A percentile compares a stretch with the other conserved stretches of the same genome.
Evolutionary conservation across 2,888 invertebrate species (phyloP).

Genomic region (Spisula subtruncata): DNA sequence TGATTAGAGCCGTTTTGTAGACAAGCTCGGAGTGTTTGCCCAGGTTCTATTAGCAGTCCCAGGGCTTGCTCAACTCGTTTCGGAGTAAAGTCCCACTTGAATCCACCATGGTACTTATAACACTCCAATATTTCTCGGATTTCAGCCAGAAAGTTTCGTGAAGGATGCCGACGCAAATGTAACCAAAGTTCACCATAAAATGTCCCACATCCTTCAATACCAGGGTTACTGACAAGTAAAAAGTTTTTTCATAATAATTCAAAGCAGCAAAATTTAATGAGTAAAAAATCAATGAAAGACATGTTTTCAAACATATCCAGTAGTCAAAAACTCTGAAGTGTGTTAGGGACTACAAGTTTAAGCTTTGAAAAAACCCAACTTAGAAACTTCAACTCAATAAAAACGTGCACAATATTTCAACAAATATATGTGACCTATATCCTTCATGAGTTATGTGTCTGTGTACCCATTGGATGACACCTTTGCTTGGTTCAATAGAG

Average conservation of each 20-base stretch:
- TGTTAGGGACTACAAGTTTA: too few species aligned
- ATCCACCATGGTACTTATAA: not conserved
- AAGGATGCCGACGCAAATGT: not conserved
- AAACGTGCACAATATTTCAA: too few species aligned
- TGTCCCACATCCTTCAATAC: conserved; percentile 30
- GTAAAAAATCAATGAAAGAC: too few species aligned
- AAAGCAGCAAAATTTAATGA: too few species aligned
- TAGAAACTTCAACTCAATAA: too few species aligned
- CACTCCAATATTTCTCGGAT: not conserved
- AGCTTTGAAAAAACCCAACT: too few species aligned
- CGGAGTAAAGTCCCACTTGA: not conserved
- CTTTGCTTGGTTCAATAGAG: too few species aligned
- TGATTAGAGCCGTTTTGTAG: not conserved
- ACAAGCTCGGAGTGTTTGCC: conserved; percentile 23
- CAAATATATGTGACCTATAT: too few species aligned
- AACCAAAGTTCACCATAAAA: conserved; percentile 31
- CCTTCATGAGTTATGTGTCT: too few species aligned
- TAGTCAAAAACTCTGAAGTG: too few species aligned
- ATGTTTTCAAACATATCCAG: not conserved
- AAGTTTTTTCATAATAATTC: too few species aligned
- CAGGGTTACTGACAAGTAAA: conserved; percentile 20
- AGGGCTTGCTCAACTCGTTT: not conserved
- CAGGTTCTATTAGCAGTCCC: not conserved
- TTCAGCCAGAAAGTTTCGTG: not conserved
- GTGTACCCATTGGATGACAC: too few species aligned